Percentiles rank a stretch among this genome's conserved stretches.
Evolutionary conservation across 1,140 invertebrate genomes (phyloP).

Genomic region (Drosophila burlai): DNA sequence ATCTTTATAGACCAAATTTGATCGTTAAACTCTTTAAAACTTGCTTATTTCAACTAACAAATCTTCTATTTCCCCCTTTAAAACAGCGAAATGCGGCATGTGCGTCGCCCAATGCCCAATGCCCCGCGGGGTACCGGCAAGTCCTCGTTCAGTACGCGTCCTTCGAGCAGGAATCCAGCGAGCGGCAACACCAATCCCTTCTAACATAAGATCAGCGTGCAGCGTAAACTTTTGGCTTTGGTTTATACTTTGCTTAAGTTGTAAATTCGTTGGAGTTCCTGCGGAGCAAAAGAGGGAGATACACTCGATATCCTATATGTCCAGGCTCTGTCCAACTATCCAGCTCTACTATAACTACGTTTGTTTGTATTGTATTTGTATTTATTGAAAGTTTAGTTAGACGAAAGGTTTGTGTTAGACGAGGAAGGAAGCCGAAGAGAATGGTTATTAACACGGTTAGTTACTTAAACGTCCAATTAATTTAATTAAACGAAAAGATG

Average conservation of each 20-base stretch:
- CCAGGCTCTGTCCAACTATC: constrained; percentile 50
- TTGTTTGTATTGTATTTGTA: constrained; percentile 81
- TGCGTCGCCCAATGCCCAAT: constrained; percentile 84
- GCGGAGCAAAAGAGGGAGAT: neutral
- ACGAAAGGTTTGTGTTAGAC: constrained; percentile 66
- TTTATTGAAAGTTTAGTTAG: constrained; percentile 83
- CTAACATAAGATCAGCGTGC: constrained; percentile 85
- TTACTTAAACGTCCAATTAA: constrained; percentile 85
- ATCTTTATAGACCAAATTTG: neutral
- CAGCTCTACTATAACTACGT: constrained; percentile 63
- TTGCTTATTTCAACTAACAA: constrained; percentile 26
- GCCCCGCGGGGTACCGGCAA: constrained; percentile 83
- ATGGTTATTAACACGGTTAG: constrained; percentile 81
- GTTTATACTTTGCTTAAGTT: constrained; percentile 85
- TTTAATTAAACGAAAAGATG: constrained; percentile 67
- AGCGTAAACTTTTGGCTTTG: constrained; percentile 85
- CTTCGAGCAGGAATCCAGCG: constrained; percentile 82
- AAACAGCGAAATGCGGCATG: constrained; percentile 87
- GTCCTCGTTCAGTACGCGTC: constrained; percentile 79
- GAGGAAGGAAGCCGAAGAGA: constrained; percentile 37
- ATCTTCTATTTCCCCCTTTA: constrained; percentile 3
- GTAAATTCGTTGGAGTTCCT: constrained; percentile 71
- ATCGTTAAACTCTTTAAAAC: neutral
- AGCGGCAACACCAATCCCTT: constrained; percentile 83
- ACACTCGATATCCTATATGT: constrained; percentile 51